These are phyloP conservation scores for Phylloscopus collybita DNA, from an alignment of 2,797 vertebrate genomes.

Conservation along the genomic window DNA sequence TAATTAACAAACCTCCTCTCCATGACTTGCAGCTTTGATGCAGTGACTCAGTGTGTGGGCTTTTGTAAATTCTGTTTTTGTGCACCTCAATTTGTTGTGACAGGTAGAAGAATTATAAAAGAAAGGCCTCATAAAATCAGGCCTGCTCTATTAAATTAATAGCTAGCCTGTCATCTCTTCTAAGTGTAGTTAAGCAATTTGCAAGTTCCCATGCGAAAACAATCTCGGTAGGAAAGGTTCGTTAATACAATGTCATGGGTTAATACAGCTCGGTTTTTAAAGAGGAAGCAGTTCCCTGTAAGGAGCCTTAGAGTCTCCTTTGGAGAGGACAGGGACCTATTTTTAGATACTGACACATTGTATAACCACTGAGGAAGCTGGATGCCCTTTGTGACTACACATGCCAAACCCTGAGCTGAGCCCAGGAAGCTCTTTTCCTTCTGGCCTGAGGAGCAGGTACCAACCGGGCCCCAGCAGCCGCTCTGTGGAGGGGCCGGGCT, in stretches of 20 bases:
- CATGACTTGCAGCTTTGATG: background rate
- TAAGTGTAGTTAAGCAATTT: background rate
- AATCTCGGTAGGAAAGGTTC: background rate
- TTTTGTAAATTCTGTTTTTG: constrained; percentile 13
- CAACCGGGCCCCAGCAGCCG: too few species aligned
- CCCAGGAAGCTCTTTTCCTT: too few species aligned
- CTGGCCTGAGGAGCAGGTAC: too few species aligned
- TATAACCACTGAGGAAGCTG: background rate
- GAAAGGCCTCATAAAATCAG: background rate
- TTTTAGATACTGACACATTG: background rate
- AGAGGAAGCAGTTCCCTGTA: background rate
- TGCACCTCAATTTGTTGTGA: background rate
- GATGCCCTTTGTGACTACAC: background rate
- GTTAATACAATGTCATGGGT: background rate
- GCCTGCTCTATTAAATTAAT: background rate
- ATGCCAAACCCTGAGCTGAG: background rate
- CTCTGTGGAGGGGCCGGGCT: too few species aligned
- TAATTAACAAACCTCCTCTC: constrained; percentile 10
- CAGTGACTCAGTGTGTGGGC: background rate
- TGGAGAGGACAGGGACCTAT: background rate
- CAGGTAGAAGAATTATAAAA: background rate
- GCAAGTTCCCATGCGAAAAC: background rate
- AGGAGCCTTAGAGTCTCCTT: background rate
- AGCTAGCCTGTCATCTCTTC: background rate
- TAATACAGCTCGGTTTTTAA: background rate